Evolutionary conservation across 2,113 vertebrate species (phyloP).

Genomic region (Pica pica): DNA sequence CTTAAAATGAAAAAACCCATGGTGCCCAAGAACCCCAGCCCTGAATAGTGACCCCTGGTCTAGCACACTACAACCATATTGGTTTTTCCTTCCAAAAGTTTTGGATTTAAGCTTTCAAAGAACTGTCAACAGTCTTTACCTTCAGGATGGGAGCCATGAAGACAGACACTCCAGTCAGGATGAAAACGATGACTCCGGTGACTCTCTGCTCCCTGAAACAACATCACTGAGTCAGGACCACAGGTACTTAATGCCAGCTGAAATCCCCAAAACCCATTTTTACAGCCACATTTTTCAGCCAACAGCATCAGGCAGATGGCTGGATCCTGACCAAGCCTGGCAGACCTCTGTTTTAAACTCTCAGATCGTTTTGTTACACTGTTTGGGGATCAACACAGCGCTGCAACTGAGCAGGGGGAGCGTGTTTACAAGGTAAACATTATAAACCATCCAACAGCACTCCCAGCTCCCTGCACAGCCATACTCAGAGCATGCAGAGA

Average conservation of each 20-base stretch:
- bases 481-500: not conserved
- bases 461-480: not conserved
- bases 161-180: slow-evolving; percentile 95
- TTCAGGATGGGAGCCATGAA: slow-evolving; percentile 99
- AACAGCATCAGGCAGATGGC: not conserved
- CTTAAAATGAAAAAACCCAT: not conserved
- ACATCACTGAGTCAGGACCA: slow-evolving; percentile 45
- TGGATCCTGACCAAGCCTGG: not conserved
- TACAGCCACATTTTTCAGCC: not conserved
- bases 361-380: not conserved
- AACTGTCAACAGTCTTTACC: slow-evolving; percentile 70
- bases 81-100: not conserved
- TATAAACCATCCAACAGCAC: not conserved
- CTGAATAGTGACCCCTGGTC: not conserved
- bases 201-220: slow-evolving; percentile 91
- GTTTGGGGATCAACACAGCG: not conserved
- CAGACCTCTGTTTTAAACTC: not conserved
- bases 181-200: slow-evolving; percentile 88
- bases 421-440: not conserved
- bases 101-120: not conserved
- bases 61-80: not conserved
- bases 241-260: not conserved
- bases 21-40: not conserved
- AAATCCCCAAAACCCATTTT: not conserved
- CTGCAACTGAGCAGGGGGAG: not conserved